phyloP scores from a whole-genome alignment of 2,888 invertebrate species.

The Steinernema carpocapsae region DNA sequence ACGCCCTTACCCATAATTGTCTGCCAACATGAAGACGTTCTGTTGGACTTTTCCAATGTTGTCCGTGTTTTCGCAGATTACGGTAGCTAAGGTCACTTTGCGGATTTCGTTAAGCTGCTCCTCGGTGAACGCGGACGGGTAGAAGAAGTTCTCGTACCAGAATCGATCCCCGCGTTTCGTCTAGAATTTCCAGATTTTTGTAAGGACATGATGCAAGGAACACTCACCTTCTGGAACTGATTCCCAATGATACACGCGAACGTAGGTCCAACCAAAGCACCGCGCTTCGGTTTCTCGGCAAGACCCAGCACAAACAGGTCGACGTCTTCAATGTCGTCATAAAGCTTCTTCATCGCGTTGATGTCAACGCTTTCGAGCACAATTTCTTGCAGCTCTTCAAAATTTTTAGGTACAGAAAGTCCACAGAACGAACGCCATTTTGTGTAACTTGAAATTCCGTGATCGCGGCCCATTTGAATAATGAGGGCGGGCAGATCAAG shows the following conservation, averaged over 20 bases:
- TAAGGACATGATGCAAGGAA: neutral
- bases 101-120: conserved; percentile 65
- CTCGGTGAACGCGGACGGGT: conserved; percentile 65
- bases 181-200: conserved; percentile 39
- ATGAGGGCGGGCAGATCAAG: conserved; percentile 64
- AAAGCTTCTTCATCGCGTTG: conserved; percentile 31
- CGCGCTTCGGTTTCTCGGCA: conserved; percentile 62
- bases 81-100: conserved; percentile 60
- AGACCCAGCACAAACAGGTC: conserved; percentile 67
- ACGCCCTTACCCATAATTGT: conserved; percentile 61
- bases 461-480: conserved; percentile 61
- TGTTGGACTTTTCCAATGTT: conserved; percentile 62
- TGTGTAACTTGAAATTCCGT: conserved; percentile 61
- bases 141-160: conserved; percentile 70
- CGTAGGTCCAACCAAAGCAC: conserved; percentile 60
- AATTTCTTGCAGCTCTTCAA: conserved; percentile 45
- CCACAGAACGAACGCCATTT: conserved; percentile 63
- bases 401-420: conserved; percentile 47
- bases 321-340: conserved; percentile 59
- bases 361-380: conserved; percentile 43
- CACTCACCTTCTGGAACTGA: conserved; percentile 61
- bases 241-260: conserved; percentile 66
- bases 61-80: conserved; percentile 68
- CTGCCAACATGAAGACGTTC: conserved; percentile 60
- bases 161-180: conserved; percentile 63